Percentiles rank a stretch among this genome's conserved stretches.
Evolutionary conservation across 2,113 vertebrate species (phyloP).

Genomic region (Cynocephalus volans): DNA sequence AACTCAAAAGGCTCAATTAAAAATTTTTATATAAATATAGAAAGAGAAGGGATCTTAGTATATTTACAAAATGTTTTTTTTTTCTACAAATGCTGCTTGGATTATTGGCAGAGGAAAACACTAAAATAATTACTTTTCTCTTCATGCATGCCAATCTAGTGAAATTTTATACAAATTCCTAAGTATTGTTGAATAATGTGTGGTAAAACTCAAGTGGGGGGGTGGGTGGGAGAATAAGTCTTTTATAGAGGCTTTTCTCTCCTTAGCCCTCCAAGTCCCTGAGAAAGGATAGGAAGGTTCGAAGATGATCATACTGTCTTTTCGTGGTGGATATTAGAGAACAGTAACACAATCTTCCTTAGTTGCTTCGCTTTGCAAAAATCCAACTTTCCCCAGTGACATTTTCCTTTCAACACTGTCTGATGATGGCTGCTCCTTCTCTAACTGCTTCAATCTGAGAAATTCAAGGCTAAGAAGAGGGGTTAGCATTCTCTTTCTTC

Average conservation of each 20-base stretch:
- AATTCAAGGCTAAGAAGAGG: background rate
- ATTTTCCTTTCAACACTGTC: background rate
- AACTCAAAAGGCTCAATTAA: background rate
- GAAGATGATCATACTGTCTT: background rate
- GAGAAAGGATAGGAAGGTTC: background rate
- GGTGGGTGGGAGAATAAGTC: background rate
- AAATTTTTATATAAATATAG: background rate
- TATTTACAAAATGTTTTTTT: constrained; percentile 1
- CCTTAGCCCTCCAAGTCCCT: background rate
- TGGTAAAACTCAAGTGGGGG: background rate
- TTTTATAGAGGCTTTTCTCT: background rate
- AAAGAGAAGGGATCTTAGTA: background rate
- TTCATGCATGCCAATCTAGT: background rate
- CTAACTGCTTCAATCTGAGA: background rate
- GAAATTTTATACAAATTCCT: constrained; percentile 32
- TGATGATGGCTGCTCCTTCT: background rate
- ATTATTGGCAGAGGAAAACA: background rate
- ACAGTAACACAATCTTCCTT: background rate
- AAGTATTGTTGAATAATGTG: background rate
- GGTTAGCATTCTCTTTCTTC: too few relatives aligned
- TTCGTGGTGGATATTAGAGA: background rate
- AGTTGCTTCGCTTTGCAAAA: background rate
- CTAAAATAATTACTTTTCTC: background rate
- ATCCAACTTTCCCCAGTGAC: background rate
- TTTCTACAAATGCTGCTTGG: background rate